phyloP scores from a whole-genome alignment of 1,140 invertebrate species.

The Cydia fagiglandana region DNA sequence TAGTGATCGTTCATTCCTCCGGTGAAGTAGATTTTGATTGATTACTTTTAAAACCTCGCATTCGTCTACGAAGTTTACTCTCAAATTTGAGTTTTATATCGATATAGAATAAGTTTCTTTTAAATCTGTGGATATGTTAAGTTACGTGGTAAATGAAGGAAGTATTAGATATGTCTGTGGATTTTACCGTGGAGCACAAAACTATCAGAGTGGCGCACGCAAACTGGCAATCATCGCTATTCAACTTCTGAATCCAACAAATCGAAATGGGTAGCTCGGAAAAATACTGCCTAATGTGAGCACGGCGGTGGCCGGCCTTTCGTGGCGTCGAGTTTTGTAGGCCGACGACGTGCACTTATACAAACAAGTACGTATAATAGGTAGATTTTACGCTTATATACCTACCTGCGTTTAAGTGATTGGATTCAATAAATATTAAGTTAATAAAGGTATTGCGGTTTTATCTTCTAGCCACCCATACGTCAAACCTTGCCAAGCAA shows the following conservation, averaged over 20 bases:
- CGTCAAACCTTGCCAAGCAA: too few relatives aligned
- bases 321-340: slow-evolving; percentile 3
- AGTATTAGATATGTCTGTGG: slow-evolving; percentile 43
- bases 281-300: slow-evolving; percentile 52
- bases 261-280: slow-evolving; percentile 54
- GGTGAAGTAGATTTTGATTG: slow-evolving; percentile 36
- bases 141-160: background rate
- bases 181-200: slow-evolving; percentile 47
- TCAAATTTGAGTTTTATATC: background rate
- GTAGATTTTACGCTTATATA: background rate
- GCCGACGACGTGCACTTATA: background rate
- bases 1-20: slow-evolving; percentile 47
- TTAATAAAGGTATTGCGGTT: too few relatives aligned
- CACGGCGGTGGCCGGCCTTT: slow-evolving; percentile 42
- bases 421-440: too few relatives aligned
- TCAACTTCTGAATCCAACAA: slow-evolving; percentile 64
- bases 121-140: background rate
- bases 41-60: slow-evolving; percentile 5
- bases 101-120: background rate
- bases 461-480: too few relatives aligned
- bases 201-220: slow-evolving; percentile 60
- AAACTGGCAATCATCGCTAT: slow-evolving; percentile 64
- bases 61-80: background rate
- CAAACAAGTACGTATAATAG: background rate
- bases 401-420: background rate